Evolutionary conservation across 1,140 invertebrate genomes (phyloP).

Genomic region (Drosophila grimshawi): DNA sequence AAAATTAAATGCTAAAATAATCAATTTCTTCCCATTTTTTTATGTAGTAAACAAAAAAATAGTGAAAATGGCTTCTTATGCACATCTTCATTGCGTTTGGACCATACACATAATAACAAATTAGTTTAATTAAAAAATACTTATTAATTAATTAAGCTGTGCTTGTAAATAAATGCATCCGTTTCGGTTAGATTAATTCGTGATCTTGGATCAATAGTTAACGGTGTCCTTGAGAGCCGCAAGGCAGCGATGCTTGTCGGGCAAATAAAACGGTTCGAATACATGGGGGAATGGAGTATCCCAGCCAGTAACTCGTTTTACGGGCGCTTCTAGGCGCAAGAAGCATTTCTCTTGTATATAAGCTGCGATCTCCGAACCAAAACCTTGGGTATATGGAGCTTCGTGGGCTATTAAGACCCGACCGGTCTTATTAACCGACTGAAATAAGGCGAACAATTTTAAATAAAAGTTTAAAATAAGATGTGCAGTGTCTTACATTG

Average conservation of each 20-base stretch:
- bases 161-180: slow-evolving; percentile 72
- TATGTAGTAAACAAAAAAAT: slow-evolving; percentile 83
- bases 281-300: slow-evolving; percentile 99
- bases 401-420: slow-evolving; percentile 96
- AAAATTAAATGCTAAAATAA: slow-evolving; percentile 56
- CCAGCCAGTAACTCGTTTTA: slow-evolving; percentile 96
- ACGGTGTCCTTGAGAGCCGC: slow-evolving; percentile 91
- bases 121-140: background rate
- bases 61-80: slow-evolving; percentile 24
- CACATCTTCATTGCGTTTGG: too few species aligned
- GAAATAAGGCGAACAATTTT: slow-evolving; percentile 84
- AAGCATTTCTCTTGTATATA: slow-evolving; percentile 98
- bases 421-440: slow-evolving; percentile 98
- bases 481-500: slow-evolving; percentile 88
- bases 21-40: slow-evolving; percentile 35
- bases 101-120: background rate
- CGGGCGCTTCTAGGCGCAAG: slow-evolving; percentile 96
- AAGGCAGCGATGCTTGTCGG: slow-evolving; percentile 96
- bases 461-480: background rate
- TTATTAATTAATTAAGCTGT: slow-evolving; percentile 12
- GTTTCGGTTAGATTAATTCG: slow-evolving; percentile 40
- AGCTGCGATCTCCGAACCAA: slow-evolving; percentile 98
- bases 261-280: slow-evolving; percentile 98
- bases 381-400: slow-evolving; percentile 97
- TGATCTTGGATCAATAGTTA: slow-evolving; percentile 66